Conservation (phyloP, 2,113 vertebrate genomes). For the pig (Sus scrofa) region T2T-Sscrofa CM000826.6:41344501-41345000, state of each 20-base stretch:
- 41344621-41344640: neutral
- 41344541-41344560: neutral
- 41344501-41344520: neutral
- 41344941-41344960: too few species aligned
- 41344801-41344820: too few species aligned
- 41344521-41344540: neutral
- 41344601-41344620: neutral
- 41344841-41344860: too few species aligned
- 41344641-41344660: neutral
- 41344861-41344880: too few species aligned
- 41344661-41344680: neutral
- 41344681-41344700: neutral
- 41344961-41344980: too few species aligned
- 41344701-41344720: neutral
- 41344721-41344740: neutral
- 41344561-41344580: neutral
- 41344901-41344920: too few species aligned
- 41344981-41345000: too few species aligned
- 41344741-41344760: neutral
- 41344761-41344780: neutral
- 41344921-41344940: too few species aligned
- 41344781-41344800: too few species aligned
- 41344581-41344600: neutral
- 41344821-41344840: too few species aligned
- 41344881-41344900: too few species aligned